These are phyloP conservation scores for Leptopterna dolabrata DNA, from an alignment of 2,888 invertebrate species.

Conservation along the genomic window DNA sequence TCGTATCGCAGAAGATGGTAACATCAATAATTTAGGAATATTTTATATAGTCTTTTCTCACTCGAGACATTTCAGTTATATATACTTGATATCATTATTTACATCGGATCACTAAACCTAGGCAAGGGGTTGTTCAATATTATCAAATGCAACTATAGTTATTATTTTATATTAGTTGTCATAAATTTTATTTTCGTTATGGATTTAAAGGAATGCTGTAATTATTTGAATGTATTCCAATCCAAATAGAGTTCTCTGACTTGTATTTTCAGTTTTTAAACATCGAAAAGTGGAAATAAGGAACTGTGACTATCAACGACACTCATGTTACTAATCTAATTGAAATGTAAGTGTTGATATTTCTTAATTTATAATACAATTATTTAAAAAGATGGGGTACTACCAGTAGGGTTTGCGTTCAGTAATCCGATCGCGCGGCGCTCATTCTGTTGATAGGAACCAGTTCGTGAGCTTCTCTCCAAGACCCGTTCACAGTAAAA, in stretches of 20 bases:
- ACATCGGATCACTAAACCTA: not conserved
- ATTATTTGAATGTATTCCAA: too few relatives aligned
- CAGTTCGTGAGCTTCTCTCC: conserved; percentile 69
- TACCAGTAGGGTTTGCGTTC: not conserved
- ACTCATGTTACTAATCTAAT: not conserved
- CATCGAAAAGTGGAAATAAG: too few relatives aligned
- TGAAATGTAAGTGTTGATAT: not conserved
- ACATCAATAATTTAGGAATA: conserved; percentile 1
- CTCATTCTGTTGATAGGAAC: conserved; percentile 64
- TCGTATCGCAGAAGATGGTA: not conserved
- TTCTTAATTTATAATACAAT: not conserved
- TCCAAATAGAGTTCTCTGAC: too few relatives aligned
- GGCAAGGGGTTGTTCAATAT: not conserved
- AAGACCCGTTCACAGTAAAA: conserved; percentile 67
- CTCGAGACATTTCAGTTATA: not conserved
- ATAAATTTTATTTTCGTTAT: not conserved
- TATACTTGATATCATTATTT: not conserved
- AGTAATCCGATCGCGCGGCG: conserved; percentile 13
- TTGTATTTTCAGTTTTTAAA: too few relatives aligned
- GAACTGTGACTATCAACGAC: not conserved
- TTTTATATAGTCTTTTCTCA: not conserved
- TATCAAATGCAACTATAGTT: too few relatives aligned
- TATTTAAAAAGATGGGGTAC: not conserved
- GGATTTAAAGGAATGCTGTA: not conserved
- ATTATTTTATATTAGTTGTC: not conserved